These are phyloP conservation scores for Ovis canadensis DNA, from an alignment of 2,113 vertebrate genomes.

Conservation along the genomic window DNA sequence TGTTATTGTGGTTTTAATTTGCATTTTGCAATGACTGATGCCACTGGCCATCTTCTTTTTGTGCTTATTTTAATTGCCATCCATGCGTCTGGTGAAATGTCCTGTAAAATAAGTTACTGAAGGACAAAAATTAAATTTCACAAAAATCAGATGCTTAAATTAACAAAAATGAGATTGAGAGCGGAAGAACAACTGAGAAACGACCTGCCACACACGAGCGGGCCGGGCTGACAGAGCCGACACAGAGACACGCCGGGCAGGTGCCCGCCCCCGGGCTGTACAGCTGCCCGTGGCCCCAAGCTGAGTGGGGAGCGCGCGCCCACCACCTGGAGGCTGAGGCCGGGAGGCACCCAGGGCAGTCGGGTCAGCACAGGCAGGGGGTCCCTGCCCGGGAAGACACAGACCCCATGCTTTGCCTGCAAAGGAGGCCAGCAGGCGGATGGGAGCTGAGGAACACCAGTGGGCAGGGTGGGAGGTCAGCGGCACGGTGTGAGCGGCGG, in stretches of 20 bases:
- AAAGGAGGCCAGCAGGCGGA: background rate
- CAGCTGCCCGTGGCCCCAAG: background rate
- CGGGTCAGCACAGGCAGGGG: background rate
- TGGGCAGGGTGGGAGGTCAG: background rate
- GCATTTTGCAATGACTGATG: background rate
- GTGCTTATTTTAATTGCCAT: background rate
- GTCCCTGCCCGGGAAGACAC: background rate
- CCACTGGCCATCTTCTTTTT: background rate
- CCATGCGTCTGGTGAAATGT: background rate
- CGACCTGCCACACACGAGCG: background rate
- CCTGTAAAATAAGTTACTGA: background rate
- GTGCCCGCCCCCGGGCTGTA: background rate
- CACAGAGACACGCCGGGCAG: fast-evolving
- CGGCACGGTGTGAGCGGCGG: background rate
- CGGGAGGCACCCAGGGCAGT: background rate
- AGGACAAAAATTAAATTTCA: background rate
- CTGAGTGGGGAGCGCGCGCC: background rate
- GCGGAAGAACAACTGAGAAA: background rate
- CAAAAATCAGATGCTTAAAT: background rate
- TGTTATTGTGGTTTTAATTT: background rate
- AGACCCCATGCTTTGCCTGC: background rate
- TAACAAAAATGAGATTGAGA: background rate
- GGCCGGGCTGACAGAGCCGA: background rate
- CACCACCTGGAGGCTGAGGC: background rate
- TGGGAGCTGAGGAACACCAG: background rate